Evolutionary conservation across 2,888 invertebrate species (phyloP).

Genomic region (Toxonevra muliebris): DNA sequence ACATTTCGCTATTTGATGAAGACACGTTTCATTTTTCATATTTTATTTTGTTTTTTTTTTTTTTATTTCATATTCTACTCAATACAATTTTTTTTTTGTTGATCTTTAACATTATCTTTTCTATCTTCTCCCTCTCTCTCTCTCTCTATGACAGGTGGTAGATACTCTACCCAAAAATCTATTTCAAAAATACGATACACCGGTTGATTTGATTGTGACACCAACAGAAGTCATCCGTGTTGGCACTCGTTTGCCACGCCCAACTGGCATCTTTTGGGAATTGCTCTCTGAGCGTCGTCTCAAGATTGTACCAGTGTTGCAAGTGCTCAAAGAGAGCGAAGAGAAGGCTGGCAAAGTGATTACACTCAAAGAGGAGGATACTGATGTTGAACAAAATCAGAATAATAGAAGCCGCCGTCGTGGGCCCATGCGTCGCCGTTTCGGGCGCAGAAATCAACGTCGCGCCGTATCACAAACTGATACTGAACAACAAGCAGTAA

Average conservation of each 20-base stretch:
- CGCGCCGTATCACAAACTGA: constrained; percentile 59
- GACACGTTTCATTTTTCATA: no score
- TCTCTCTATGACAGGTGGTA: constrained; percentile 68
- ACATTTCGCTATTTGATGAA: no score
- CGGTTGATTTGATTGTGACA: constrained; percentile 86
- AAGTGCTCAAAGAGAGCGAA: constrained; percentile 73
- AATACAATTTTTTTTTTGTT: not conserved
- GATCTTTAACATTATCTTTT: constrained; percentile 4
- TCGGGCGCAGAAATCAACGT: constrained; percentile 66
- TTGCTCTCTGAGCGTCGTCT: constrained; percentile 77
- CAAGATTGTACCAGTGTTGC: constrained; percentile 77
- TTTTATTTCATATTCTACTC: no score
- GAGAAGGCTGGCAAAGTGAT: constrained; percentile 75
- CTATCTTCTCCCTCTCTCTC: no score
- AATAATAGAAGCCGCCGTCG: constrained; percentile 63
- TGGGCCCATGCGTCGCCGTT: constrained; percentile 61
- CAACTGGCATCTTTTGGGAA: constrained; percentile 82
- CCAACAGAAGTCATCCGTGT: constrained; percentile 80
- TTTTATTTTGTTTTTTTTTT: no score
- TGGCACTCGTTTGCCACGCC: constrained; percentile 70
- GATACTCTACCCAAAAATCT: constrained; percentile 78
- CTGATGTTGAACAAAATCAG: constrained; percentile 72
- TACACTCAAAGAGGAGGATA: constrained; percentile 74
- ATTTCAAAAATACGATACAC: constrained; percentile 83
- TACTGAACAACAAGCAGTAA: constrained; percentile 54